A percentile compares a stretch with the other conserved stretches of the same genome.
Evolutionary conservation across 2,113 vertebrate species (phyloP).

Genomic region (Apus apus): DNA sequence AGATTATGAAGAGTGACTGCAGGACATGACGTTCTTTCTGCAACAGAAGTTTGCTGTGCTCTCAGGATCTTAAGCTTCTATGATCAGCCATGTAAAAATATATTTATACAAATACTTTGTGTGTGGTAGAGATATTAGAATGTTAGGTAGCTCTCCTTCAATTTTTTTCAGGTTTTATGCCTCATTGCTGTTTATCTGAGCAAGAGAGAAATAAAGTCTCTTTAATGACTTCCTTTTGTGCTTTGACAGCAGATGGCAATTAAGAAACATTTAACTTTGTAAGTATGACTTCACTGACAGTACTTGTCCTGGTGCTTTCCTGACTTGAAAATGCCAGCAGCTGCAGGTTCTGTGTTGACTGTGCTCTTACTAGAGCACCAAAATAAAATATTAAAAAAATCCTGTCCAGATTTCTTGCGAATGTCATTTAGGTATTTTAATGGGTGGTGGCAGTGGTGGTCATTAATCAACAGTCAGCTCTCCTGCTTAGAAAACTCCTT

Average conservation of each 20-base stretch:
- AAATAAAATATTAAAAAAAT: background rate
- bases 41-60: background rate
- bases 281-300: background rate
- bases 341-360: background rate
- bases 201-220: background rate
- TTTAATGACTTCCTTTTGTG: constrained; percentile 16
- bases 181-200: background rate
- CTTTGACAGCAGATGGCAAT: background rate
- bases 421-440: background rate
- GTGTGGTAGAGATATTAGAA: background rate
- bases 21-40: background rate
- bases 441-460: background rate
- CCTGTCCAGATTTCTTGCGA: background rate
- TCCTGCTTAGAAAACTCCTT: background rate
- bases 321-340: background rate
- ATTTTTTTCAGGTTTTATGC: background rate
- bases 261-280: background rate
- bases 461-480: background rate
- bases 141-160: background rate
- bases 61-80: background rate
- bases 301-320: background rate
- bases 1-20: background rate
- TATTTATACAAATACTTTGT: background rate
- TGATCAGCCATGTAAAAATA: background rate
- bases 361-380: background rate